phyloP scores from a whole-genome alignment of 2,113 vertebrate genomes.

The Hippocampus zosterae region DNA sequence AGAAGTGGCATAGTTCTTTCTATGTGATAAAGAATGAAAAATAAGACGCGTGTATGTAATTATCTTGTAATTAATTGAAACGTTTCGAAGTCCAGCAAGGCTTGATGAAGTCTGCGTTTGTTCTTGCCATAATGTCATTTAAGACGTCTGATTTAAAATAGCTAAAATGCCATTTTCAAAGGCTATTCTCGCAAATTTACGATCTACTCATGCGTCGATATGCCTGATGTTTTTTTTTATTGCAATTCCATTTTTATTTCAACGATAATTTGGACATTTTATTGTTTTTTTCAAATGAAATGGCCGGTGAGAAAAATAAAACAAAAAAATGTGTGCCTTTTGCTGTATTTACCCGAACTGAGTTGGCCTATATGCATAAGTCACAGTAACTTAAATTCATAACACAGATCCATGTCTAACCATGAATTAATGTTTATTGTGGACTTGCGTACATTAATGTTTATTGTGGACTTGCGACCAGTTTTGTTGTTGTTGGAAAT shows the following conservation, averaged over 20 bases:
- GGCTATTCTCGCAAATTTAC: background rate
- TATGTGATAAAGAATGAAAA: background rate
- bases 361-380: background rate
- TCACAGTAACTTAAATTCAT: conserved; percentile 18
- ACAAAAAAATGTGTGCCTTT: background rate
- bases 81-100: background rate
- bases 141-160: conserved; percentile 1
- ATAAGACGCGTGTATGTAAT: background rate
- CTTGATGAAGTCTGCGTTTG: background rate
- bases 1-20: background rate
- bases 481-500: conserved; percentile 6
- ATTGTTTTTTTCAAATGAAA: background rate
- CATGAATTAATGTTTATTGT: conserved; percentile 34
- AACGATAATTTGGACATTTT: too few relatives aligned
- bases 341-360: background rate
- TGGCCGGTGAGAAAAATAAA: background rate
- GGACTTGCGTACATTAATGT: conserved; percentile 40
- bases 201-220: background rate
- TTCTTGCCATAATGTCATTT: background rate
- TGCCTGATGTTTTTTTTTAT: background rate
- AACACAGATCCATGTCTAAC: conserved; percentile 26
- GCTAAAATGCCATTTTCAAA: background rate
- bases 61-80: background rate
- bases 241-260: too few relatives aligned
- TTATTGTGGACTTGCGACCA: conserved; percentile 28